A percentile compares a stretch with the other conserved stretches of the same genome.
Conservation (phyloP, 2,113 vertebrate species). For the Equus quagga region DNA sequence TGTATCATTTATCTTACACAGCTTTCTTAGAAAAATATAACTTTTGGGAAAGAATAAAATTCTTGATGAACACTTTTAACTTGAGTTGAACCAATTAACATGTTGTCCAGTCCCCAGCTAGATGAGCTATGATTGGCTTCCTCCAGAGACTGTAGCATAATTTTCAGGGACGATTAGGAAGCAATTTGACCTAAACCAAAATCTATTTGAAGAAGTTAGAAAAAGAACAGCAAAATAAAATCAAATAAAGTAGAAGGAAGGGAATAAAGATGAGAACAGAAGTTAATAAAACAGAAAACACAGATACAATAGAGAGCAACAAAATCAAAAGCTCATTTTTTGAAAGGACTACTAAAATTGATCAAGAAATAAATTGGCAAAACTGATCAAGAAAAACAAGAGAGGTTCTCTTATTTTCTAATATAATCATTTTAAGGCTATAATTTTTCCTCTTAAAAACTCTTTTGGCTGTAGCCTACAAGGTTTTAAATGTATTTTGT, state of each 20-base stretch:
- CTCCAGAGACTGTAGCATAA: not conserved
- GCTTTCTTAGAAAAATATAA: not conserved
- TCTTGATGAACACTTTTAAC: not conserved
- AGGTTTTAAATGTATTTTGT: not conserved
- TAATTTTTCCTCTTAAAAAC: not conserved
- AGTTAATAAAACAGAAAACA: conserved; percentile 14
- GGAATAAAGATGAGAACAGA: not conserved
- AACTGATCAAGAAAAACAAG: conserved; percentile 1
- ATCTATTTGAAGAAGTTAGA: not conserved
- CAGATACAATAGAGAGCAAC: not conserved
- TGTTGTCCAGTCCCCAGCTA: not conserved
- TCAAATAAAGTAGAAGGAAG: conserved; percentile 19
- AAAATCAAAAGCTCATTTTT: not conserved
- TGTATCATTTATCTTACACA: not conserved
- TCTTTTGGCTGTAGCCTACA: not conserved
- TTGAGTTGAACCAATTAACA: not conserved
- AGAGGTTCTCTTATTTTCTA: not conserved
- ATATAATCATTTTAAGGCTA: not conserved
- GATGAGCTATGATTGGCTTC: not conserved
- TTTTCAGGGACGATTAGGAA: not conserved
- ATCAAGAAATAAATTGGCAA: conserved; percentile 24
- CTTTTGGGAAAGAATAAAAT: not conserved
- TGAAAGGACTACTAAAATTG: not conserved
- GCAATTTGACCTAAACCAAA: not conserved
- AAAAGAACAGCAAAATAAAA: conserved; percentile 1